Percentiles rank a stretch among this genome's conserved stretches.
phyloP scores from a whole-genome alignment of 2,797 vertebrate species.

The Pristis pectinata region DNA sequence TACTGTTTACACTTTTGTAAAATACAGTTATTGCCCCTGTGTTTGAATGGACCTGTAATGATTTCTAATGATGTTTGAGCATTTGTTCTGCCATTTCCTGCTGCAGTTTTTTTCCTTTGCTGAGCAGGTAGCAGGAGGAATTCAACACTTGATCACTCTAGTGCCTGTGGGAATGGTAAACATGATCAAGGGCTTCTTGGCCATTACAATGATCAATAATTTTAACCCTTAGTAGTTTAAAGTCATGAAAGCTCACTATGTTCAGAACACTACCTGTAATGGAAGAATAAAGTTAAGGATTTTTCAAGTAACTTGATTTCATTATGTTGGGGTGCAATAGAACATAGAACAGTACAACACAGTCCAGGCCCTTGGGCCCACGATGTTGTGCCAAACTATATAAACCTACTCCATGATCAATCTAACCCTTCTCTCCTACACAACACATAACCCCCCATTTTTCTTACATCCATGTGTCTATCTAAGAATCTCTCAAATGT shows the following conservation, averaged over 20 bases:
- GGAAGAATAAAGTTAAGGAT: too few relatives aligned
- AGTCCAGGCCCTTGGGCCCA: too few relatives aligned
- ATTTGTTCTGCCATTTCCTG: not conserved
- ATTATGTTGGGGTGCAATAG: too few relatives aligned
- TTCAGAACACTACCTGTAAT: not conserved
- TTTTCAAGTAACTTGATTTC: too few relatives aligned
- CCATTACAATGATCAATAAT: not conserved
- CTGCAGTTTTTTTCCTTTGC: not conserved
- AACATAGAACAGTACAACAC: too few relatives aligned
- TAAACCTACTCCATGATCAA: too few relatives aligned
- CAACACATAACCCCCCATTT: too few relatives aligned
- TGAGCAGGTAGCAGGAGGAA: not conserved
- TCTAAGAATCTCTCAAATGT: too few relatives aligned
- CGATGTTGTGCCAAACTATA: too few relatives aligned
- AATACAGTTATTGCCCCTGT: not conserved
- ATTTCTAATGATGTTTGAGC: not conserved
- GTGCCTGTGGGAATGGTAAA: not conserved
- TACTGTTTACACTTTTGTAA: constrained; percentile 29
- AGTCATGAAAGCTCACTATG: too few relatives aligned
- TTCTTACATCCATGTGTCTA: too few relatives aligned
- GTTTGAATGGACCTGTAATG: not conserved
- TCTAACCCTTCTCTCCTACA: too few relatives aligned
- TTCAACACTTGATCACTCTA: not conserved
- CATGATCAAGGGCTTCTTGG: not conserved
- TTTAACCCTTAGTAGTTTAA: not conserved